These are phyloP conservation scores for Polypedilum vanderplanki DNA, from an alignment of 1,140 invertebrate species.

Conservation along the genomic window DNA sequence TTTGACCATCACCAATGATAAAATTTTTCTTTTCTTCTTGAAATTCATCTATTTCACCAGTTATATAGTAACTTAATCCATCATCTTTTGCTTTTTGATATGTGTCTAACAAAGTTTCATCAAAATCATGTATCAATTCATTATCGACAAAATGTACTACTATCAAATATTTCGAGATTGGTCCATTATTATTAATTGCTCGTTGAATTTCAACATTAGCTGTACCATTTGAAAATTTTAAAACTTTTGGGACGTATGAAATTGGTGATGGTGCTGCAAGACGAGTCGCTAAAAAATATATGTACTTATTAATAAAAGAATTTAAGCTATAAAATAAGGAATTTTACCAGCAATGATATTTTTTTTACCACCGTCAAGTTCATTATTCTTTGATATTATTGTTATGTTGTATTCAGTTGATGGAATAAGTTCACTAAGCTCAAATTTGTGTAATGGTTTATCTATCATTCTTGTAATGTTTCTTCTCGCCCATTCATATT, in stretches of 20 bases:
- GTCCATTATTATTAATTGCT: slow-evolving; percentile 64
- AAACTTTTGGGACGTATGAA: slow-evolving; percentile 55
- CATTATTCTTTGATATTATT: slow-evolving; percentile 54
- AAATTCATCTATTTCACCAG: slow-evolving; percentile 60
- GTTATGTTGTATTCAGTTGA: slow-evolving; percentile 65
- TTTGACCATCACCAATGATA: slow-evolving; percentile 65
- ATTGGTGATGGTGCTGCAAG: slow-evolving; percentile 61
- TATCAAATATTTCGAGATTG: slow-evolving; percentile 61
- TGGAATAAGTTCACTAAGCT: slow-evolving; percentile 58
- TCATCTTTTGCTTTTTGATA: slow-evolving; percentile 53
- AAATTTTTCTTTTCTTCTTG: slow-evolving; percentile 56
- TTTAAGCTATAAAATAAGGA: too few species aligned
- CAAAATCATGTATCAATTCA: slow-evolving; percentile 49
- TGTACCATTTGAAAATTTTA: slow-evolving; percentile 49
- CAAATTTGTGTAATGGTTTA: slow-evolving; percentile 45
- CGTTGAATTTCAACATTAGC: slow-evolving; percentile 55
- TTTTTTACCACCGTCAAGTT: slow-evolving; percentile 52
- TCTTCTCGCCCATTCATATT: slow-evolving; percentile 38
- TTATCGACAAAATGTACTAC: slow-evolving; percentile 57
- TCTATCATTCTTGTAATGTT: slow-evolving; percentile 45
- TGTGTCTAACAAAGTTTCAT: slow-evolving; percentile 47
- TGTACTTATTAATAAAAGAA: too few species aligned
- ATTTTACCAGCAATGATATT: slow-evolving; percentile 41
- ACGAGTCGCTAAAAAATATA: slow-evolving; percentile 49
- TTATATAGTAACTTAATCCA: slow-evolving; percentile 67